Evolutionary conservation across 2,888 invertebrate genomes (phyloP), one percentile per base, ranked within the genome.

Genomic region (Tipula unca): DNA sequence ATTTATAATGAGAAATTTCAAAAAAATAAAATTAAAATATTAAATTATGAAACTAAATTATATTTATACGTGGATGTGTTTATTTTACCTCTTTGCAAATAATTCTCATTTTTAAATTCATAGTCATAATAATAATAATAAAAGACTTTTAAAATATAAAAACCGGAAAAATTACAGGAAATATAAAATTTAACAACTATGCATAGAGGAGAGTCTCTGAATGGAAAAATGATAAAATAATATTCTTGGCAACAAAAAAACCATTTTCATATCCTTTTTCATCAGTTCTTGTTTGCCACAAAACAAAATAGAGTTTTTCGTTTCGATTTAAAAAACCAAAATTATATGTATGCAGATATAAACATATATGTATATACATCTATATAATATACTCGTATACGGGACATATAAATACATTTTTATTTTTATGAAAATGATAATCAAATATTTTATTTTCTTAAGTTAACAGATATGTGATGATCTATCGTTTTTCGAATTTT

Each of bases 381-480:
- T 32, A 25, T 69, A 69, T 48, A 17, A 48, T 48, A 48, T 69
- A 69, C 25, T 20, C 69, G 25, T 69, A 69, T 25, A 17, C 17
- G 4, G 17, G 20, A 69, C 69, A 48, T 25, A 69, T 25, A 69
- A 69, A 69, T 69, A 48, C 1, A 69, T 69, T 69, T 25, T 69
- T 69, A 69, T 69, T 69, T 69, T 69, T 69, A 69, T 69, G 69
- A 69, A 69, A 69, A 69, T 69, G 69, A 69, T 69, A 69, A 69
- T 69, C 69, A 69, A 69, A 69, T 69, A 69, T 69, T 69, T 69
- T 69, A 69, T 69, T 69, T 69, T 69, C 69, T 69, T 69, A 69
- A 69, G 69, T 69, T 69, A 69, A 69, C 69, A 69, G 69, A 69
- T 69, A 69, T 69, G 69, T 69, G 69, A 69, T 69, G 69, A 69